Percentiles rank a stretch among this genome's conserved stretches.
These are phyloP conservation scores for Hippocampus guttulatus DNA, from an alignment of 2,113 vertebrate genomes.

Conservation along the genomic window DNA sequence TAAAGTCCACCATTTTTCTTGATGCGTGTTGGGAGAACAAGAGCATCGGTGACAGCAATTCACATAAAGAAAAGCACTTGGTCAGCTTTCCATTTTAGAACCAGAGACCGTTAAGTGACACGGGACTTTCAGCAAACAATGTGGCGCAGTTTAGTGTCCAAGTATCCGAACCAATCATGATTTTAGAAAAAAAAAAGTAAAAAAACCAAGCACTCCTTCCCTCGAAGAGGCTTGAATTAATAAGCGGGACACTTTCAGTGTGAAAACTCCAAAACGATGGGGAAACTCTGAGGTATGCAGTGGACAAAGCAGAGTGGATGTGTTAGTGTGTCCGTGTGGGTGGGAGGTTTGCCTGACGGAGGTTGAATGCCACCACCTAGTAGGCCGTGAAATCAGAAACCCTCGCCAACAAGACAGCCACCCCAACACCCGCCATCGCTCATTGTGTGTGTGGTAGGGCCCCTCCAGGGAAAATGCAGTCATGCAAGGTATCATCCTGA, in stretches of 20 bases:
- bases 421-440: conserved; percentile 58
- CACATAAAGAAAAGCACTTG: conserved; percentile 35
- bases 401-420: conserved; percentile 70
- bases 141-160: neutral
- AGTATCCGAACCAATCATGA: neutral
- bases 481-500: conserved; percentile 67
- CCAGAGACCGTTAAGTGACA: conserved; percentile 17
- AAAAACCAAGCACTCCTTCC: neutral
- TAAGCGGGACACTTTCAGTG: neutral
- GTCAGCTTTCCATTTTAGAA: conserved; percentile 37
- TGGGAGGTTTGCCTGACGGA: conserved; percentile 53
- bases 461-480: conserved; percentile 64
- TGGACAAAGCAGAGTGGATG: conserved; percentile 28
- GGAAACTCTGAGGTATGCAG: conserved; percentile 24
- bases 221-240: neutral
- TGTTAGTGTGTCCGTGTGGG: conserved; percentile 31
- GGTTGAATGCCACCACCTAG: conserved; percentile 71
- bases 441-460: conserved; percentile 26
- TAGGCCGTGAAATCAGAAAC: conserved; percentile 74
- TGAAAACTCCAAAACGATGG: conserved; percentile 1
- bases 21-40: conserved; percentile 34
- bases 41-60: conserved; percentile 19
- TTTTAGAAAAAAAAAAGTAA: neutral
- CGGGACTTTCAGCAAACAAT: conserved; percentile 13
- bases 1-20: conserved; percentile 33